Evolutionary conservation across 1,140 invertebrate genomes (phyloP).

Genomic region (Brachionus paranguensis): DNA sequence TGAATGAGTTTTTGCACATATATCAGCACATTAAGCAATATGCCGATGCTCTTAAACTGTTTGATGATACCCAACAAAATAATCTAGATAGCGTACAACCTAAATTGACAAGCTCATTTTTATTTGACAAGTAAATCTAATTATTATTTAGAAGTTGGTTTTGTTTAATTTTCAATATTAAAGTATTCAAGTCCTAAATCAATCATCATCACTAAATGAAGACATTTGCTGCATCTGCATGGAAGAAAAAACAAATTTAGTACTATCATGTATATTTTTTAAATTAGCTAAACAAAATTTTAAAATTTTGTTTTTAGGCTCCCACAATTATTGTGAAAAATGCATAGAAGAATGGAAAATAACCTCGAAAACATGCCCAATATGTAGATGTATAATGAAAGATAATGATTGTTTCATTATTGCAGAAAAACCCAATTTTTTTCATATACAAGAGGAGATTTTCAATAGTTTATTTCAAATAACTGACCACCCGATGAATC

Average conservation of each 20-base stretch:
- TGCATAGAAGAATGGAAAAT: conserved; percentile 40
- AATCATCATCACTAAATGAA: neutral
- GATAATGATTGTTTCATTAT: conserved; percentile 36
- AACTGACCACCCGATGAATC: neutral
- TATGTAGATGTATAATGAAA: conserved; percentile 27
- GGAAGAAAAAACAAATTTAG: conserved; percentile 16
- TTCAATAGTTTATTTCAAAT: conserved; percentile 35
- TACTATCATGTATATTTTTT: conserved; percentile 11
- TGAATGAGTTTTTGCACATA: conserved; percentile 30
- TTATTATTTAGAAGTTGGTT: neutral
- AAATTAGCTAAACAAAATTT: neutral
- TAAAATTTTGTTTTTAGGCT: neutral
- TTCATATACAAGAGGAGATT: conserved; percentile 34
- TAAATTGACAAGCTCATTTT: neutral
- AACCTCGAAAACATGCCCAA: conserved; percentile 35
- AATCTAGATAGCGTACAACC: neutral
- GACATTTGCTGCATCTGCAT: conserved; percentile 36
- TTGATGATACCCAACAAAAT: neutral
- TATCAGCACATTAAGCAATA: conserved; percentile 32
- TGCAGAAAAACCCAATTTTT: conserved; percentile 32
- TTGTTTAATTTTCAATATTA: neutral
- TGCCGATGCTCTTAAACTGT: neutral
- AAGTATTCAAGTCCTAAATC: neutral
- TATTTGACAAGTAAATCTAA: neutral
- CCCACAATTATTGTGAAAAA: conserved; percentile 36